These are phyloP conservation scores for Exaiptasia diaphana DNA, from an alignment of 64 coral and sea anemone species.

Conservation along the genomic window DNA sequence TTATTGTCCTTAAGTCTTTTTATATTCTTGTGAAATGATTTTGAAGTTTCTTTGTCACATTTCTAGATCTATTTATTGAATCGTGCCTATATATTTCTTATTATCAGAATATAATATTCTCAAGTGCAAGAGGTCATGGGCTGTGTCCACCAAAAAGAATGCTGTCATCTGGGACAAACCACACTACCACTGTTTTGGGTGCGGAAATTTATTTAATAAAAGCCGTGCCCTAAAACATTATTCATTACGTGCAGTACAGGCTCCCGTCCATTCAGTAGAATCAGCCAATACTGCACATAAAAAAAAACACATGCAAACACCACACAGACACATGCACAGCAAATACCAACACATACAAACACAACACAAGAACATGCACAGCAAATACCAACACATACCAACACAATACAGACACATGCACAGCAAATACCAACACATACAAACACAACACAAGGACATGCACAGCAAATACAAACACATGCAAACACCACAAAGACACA, in stretches of 20 bases:
- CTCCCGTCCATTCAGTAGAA: too few relatives aligned
- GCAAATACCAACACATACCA: not conserved
- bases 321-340: not conserved
- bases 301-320: not conserved
- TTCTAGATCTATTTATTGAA: not conserved
- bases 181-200: constrained; percentile 1
- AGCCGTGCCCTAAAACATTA: not conserved
- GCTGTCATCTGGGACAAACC: not conserved
- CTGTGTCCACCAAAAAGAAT: not conserved
- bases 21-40: not conserved
- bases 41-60: not conserved
- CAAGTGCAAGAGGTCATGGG: not conserved
- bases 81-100: too few relatives aligned
- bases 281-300: too few relatives aligned
- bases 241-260: not conserved
- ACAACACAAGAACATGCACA: not conserved
- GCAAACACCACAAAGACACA: not conserved
- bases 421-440: constrained; percentile 2
- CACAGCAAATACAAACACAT: not conserved
- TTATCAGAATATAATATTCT: constrained; percentile 5
- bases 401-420: not conserved
- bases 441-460: not conserved
- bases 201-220: not conserved
- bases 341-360: not conserved
- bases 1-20: too few relatives aligned